Conservation (phyloP, 2,888 invertebrate species). For the Leptarthrus brevirostris region DNA sequence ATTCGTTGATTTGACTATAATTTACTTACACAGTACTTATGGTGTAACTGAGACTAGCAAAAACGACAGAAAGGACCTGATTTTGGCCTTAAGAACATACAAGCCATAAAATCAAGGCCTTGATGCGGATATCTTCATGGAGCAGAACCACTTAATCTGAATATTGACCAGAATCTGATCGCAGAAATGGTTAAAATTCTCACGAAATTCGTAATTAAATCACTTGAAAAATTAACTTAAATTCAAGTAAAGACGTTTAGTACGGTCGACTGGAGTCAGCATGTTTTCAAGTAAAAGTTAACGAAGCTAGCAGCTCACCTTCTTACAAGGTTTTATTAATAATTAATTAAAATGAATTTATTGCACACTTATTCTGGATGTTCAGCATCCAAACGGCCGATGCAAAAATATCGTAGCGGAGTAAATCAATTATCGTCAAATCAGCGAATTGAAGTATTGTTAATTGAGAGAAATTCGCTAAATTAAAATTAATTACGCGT, state of each 20-base stretch:
- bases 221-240: slow-evolving; percentile 15
- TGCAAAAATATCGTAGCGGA: too few species aligned
- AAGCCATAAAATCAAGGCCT: too few species aligned
- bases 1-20: too few species aligned
- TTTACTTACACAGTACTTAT: too few species aligned
- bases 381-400: slow-evolving; percentile 8
- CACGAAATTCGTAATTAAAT: not conserved
- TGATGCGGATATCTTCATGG: too few species aligned
- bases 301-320: slow-evolving; percentile 17
- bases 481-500: slow-evolving; percentile 29
- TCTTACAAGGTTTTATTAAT: slow-evolving; percentile 27
- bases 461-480: slow-evolving; percentile 26
- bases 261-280: too few species aligned
- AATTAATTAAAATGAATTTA: slow-evolving; percentile 43
- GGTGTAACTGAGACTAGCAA: too few species aligned
- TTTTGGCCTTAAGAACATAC: too few species aligned
- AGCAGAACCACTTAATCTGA: too few species aligned
- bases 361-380: slow-evolving; percentile 30
- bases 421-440: slow-evolving; percentile 33
- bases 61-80: too few species aligned
- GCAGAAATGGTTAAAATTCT: slow-evolving; percentile 25
- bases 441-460: slow-evolving; percentile 8
- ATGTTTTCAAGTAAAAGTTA: too few species aligned
- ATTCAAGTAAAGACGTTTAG: not conserved
- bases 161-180: too few species aligned